Evolutionary conservation across 2,797 vertebrate species (phyloP).

Genomic region (Naso thynnoides): DNA sequence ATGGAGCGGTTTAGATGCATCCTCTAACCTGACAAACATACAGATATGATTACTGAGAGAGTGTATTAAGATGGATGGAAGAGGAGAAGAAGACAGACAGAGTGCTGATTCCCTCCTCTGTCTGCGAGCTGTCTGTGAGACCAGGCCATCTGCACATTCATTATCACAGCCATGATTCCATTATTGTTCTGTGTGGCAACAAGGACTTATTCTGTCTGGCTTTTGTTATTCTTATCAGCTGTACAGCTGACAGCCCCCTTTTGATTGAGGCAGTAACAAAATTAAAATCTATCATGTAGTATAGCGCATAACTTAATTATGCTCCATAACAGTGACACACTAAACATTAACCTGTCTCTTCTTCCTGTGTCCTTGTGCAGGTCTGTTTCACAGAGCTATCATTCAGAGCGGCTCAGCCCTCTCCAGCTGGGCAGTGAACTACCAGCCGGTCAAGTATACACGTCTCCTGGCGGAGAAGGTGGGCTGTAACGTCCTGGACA

Average conservation of each 20-base stretch:
- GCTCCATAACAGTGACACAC: conserved; percentile 32
- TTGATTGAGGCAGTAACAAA: conserved; percentile 68
- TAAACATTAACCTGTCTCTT: conserved; percentile 57
- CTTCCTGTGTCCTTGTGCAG: conserved; percentile 80
- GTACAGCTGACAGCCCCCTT: conserved; percentile 67
- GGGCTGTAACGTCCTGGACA: conserved; percentile 97
- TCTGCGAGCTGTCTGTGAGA: conserved; percentile 75
- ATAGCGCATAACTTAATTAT: conserved; percentile 62
- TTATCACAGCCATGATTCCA: conserved; percentile 76
- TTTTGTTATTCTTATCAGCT: conserved; percentile 79
- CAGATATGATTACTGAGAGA: conserved; percentile 50
- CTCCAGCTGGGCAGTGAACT: conserved; percentile 99
- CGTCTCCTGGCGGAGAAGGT: conserved; percentile 96
- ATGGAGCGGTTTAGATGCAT: conserved; percentile 25
- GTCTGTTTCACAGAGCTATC: conserved; percentile 98
- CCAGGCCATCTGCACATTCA: conserved; percentile 82
- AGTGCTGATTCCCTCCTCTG: conserved; percentile 67
- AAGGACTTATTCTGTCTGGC: conserved; percentile 74
- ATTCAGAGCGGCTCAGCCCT: conserved; percentile 98
- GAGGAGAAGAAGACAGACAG: conserved; percentile 68
- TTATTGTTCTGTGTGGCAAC: conserved; percentile 77
- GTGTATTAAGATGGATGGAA: conserved; percentile 59
- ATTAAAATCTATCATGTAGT: conserved; percentile 67
- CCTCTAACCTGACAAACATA: conserved; percentile 41
- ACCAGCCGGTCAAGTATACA: conserved; percentile 98